Percentiles rank a stretch among this genome's conserved stretches.
phyloP scores from a whole-genome alignment of 1,140 invertebrate species.

The Campoletis sonorensis region DNA sequence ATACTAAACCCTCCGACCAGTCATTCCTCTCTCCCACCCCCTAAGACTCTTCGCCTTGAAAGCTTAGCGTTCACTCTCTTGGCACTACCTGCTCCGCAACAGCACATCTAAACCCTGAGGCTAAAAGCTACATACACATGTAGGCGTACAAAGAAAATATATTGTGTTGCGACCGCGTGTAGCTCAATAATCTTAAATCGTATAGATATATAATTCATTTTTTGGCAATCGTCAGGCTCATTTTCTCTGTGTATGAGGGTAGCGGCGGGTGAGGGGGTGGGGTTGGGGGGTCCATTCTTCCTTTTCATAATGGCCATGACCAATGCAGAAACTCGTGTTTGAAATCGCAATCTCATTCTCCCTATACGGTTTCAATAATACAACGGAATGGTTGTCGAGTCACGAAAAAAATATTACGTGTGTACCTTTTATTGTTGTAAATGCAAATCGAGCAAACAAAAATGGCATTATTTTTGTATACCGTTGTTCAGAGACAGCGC shows the following conservation, averaged over 20 bases:
- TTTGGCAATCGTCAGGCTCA: neutral
- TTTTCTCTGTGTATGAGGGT: neutral
- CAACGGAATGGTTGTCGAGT: neutral
- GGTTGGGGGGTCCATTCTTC: neutral
- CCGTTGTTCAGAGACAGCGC: no score
- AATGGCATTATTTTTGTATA: no score
- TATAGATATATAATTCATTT: neutral
- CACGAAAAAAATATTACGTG: neutral
- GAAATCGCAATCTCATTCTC: neutral
- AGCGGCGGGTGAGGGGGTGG: no score
- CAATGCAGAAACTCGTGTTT: neutral
- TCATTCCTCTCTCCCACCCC: conserved; percentile 13
- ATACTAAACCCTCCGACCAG: neutral
- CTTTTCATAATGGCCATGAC: neutral
- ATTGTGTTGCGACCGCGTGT: no score
- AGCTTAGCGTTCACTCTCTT: conserved; percentile 27
- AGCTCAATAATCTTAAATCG: neutral
- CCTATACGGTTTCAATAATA: neutral
- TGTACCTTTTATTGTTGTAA: neutral
- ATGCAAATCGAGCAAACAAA: no score
- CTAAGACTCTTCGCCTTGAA: conserved; percentile 30
- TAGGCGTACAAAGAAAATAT: neutral
- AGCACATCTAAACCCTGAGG: neutral
- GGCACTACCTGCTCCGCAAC: neutral
- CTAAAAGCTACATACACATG: neutral